Percentiles rank a stretch among this genome's conserved stretches.
phyloP scores from a whole-genome alignment of 2,888 invertebrate species.

The Proisotoma minuta region DNA sequence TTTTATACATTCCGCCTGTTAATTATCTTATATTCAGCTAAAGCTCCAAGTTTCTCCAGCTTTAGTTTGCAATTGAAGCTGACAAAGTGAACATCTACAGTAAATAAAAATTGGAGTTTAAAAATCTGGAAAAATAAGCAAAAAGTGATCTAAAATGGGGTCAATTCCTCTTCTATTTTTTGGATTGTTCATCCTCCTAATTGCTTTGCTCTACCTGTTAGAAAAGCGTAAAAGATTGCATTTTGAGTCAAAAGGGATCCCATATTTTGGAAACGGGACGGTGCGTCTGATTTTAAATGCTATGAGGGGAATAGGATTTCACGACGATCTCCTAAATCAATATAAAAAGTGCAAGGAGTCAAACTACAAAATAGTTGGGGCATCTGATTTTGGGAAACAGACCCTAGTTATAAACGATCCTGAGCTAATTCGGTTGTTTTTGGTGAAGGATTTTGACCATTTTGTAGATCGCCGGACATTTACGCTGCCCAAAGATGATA shows the following conservation, averaged over 20 bases:
- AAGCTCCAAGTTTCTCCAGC: too few species aligned
- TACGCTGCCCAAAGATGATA: not conserved
- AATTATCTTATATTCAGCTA: too few species aligned
- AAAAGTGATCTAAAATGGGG: too few species aligned
- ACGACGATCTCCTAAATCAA: not conserved
- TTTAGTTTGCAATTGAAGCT: too few species aligned
- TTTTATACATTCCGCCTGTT: too few species aligned
- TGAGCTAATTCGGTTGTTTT: constrained; percentile 34
- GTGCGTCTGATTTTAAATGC: not conserved
- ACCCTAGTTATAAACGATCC: constrained; percentile 26
- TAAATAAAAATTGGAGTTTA: too few species aligned
- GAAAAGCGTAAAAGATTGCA: not conserved
- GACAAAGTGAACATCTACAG: too few species aligned
- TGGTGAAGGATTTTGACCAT: constrained; percentile 41
- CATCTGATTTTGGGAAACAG: constrained; percentile 24
- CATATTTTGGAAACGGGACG: not conserved
- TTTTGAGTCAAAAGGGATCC: not conserved
- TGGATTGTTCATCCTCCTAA: too few species aligned
- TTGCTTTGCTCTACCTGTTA: not conserved
- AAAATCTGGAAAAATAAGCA: too few species aligned
- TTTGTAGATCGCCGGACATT: constrained; percentile 33
- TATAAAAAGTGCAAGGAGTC: constrained; percentile 12
- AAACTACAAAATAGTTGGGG: constrained; percentile 19
- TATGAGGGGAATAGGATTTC: not conserved
- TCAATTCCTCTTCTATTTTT: too few species aligned